These are phyloP conservation scores for Lytechinus pictus DNA, from an alignment of 35 echinoderm and acorn worm genomes.

Conservation along the genomic window DNA sequence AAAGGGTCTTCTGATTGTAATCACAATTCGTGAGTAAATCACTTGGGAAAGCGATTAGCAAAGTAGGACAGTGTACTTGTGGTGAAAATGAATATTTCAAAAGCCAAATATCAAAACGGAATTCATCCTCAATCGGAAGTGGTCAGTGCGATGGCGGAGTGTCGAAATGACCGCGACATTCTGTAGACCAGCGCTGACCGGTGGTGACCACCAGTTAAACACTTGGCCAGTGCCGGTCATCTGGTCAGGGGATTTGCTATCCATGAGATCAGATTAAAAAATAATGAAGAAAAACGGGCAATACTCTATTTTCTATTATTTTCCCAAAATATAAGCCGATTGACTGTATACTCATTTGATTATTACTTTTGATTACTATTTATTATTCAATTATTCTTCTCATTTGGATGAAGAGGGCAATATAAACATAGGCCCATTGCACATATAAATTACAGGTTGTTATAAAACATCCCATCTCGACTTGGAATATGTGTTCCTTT, in stretches of 20 bases:
- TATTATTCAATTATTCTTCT: no score
- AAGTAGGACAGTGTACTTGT: neutral
- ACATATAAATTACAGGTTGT: no score
- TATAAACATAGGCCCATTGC: no score
- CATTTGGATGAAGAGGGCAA: no score
- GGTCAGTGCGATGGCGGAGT: neutral
- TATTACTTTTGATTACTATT: neutral
- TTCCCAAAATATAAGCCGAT: neutral
- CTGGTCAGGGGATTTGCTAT: neutral
- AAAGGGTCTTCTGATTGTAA: neutral
- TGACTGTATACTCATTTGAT: neutral
- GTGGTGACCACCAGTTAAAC: neutral
- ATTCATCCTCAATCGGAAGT: neutral
- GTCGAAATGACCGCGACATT: neutral
- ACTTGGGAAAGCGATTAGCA: neutral
- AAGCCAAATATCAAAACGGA: neutral
- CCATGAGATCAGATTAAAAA: neutral
- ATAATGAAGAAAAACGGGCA: neutral
- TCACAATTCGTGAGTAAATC: neutral
- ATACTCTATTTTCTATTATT: neutral
- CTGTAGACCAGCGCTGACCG: neutral
- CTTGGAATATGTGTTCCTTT: no score
- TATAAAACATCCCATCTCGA: no score
- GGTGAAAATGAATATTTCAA: conserved; percentile 18
- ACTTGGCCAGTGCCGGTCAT: neutral